Percentiles rank a stretch among this genome's conserved stretches.
These are phyloP conservation scores for Pterostichus madidus DNA, from an alignment of 2,888 invertebrate species.

Conservation along the genomic window DNA sequence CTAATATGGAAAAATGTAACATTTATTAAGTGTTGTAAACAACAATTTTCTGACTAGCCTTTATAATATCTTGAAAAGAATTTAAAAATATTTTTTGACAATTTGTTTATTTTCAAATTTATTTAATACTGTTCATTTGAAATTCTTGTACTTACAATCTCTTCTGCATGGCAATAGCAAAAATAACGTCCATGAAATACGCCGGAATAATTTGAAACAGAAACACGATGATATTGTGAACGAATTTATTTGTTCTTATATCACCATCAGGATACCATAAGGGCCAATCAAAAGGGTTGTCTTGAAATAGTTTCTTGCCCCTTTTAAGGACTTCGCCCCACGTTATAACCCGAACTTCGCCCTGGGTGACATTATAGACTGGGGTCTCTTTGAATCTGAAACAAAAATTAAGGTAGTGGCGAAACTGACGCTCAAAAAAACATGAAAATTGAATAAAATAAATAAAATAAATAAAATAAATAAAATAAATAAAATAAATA, in stretches of 20 bases:
- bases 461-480: too few relatives aligned
- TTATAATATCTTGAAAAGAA: too few relatives aligned
- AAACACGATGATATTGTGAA: constrained; percentile 83
- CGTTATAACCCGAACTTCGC: constrained; percentile 85
- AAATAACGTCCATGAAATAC: constrained; percentile 84
- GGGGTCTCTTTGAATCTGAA: constrained; percentile 78
- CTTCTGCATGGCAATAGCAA: constrained; percentile 84
- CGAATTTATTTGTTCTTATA: constrained; percentile 81
- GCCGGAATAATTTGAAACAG: constrained; percentile 87
- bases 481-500: too few relatives aligned
- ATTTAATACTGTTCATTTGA: too few relatives aligned
- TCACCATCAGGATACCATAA: constrained; percentile 88
- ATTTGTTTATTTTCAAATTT: too few relatives aligned
- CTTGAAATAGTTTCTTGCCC: constrained; percentile 80
- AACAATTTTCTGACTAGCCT: too few relatives aligned
- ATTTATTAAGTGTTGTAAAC: too few relatives aligned
- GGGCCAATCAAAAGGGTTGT: constrained; percentile 85
- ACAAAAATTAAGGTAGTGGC: too few relatives aligned
- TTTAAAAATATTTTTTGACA: too few relatives aligned
- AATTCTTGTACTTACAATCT: constrained; percentile 86
- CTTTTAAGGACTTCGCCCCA: constrained; percentile 89
- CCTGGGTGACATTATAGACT: constrained; percentile 90
- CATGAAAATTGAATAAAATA: too few relatives aligned
- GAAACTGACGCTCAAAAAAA: too few relatives aligned
- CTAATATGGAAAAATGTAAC: too few relatives aligned